Percentiles rank a stretch among this genome's conserved stretches.
phyloP scores from a whole-genome alignment of 2,888 invertebrate genomes.

The Germaria angustata region DNA sequence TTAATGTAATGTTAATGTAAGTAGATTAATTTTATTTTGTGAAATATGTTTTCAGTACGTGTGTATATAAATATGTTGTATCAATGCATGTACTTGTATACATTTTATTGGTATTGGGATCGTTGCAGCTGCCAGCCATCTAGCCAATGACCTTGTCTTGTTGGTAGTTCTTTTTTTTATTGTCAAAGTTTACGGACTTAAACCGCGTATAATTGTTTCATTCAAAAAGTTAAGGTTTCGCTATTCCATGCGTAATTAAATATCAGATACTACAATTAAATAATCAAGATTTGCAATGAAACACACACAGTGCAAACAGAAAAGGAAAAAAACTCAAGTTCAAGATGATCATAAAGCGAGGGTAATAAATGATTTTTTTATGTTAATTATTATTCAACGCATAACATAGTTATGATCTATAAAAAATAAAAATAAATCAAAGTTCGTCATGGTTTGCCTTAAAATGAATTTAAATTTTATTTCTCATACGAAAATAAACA shows the following conservation, averaged over 20 bases:
- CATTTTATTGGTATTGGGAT: not conserved
- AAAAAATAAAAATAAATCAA: not conserved
- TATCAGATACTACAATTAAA: constrained; percentile 8
- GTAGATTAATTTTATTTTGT: not conserved
- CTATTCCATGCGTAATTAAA: constrained; percentile 24
- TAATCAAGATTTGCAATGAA: not conserved
- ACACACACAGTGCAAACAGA: too few relatives aligned
- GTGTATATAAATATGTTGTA: too few relatives aligned
- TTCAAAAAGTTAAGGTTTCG: constrained; percentile 57
- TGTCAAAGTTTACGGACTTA: constrained; percentile 45
- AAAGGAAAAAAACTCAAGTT: constrained; percentile 54
- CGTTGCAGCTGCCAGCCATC: constrained; percentile 9
- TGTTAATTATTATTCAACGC: constrained; percentile 11
- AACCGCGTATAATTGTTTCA: constrained; percentile 56
- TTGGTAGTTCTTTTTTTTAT: constrained; percentile 1
- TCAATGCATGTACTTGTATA: not conserved
- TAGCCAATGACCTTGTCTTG: constrained; percentile 48
- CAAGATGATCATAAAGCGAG: constrained; percentile 36
- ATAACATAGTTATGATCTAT: not conserved
- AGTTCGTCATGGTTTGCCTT: not conserved
- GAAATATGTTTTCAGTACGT: too few relatives aligned
- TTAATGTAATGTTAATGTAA: not conserved
- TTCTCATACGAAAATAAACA: not conserved
- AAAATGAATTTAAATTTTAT: not conserved
- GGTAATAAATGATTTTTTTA: not conserved